Conservation (phyloP, 2,113 vertebrate genomes). For the Brachypteracias leptosomus region DNA sequence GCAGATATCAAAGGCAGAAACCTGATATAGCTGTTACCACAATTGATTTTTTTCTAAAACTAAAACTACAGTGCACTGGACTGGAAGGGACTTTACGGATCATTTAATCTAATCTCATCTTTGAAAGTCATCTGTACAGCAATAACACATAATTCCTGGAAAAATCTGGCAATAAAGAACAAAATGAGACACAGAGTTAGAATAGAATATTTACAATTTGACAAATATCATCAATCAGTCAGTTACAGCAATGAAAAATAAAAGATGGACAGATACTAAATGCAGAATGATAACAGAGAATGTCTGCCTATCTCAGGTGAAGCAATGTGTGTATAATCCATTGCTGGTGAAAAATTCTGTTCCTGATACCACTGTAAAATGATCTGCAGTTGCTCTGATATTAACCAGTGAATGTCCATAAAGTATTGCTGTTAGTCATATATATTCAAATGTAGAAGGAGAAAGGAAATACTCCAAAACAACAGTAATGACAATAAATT, state of each 20-base stretch:
- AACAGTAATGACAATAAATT: not conserved
- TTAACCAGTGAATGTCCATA: not conserved
- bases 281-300: not conserved
- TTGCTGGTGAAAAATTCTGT: not conserved
- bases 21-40: not conserved
- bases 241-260: not conserved
- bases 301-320: not conserved
- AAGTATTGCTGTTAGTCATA: not conserved
- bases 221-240: not conserved
- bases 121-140: not conserved
- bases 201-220: not conserved
- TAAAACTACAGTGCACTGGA: not conserved
- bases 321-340: not conserved
- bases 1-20: not conserved
- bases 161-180: not conserved
- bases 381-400: not conserved
- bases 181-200: not conserved
- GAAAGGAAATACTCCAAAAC: not conserved
- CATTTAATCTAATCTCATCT: slow-evolving; percentile 1
- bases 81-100: not conserved
- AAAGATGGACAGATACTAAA: not conserved
- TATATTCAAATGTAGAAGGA: not conserved
- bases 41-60: not conserved
- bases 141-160: not conserved
- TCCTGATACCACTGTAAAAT: not conserved